Conservation (phyloP, 2,113 vertebrate genomes). For the Synchiropus splendidus region DNA sequence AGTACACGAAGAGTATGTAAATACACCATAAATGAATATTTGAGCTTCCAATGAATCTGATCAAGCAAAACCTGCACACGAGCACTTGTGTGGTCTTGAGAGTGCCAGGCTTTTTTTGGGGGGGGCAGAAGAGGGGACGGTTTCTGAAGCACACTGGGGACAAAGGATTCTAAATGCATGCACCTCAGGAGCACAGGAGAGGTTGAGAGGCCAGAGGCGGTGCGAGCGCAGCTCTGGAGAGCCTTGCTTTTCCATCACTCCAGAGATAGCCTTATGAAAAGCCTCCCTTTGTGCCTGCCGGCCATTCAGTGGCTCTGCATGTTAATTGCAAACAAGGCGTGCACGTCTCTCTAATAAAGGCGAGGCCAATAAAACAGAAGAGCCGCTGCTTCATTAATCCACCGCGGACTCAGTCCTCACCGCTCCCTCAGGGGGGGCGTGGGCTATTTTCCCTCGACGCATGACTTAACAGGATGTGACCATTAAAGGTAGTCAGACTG, state of each 20-base stretch:
- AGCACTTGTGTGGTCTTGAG: constrained; percentile 48
- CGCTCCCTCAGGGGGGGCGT: constrained; percentile 36
- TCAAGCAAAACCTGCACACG: constrained; percentile 35
- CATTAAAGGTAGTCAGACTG: constrained; percentile 48
- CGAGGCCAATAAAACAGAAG: constrained; percentile 57
- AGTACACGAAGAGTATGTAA: no score
- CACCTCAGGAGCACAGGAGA: constrained; percentile 61
- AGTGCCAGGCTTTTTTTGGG: constrained; percentile 17
- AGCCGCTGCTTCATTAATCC: constrained; percentile 57
- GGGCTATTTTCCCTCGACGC: constrained; percentile 30
- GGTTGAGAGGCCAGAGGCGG: constrained; percentile 58
- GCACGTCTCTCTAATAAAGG: constrained; percentile 58
- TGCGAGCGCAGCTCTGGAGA: constrained; percentile 55
- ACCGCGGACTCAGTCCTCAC: constrained; percentile 31
- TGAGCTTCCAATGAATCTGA: constrained; percentile 30
- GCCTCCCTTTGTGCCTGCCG: constrained; percentile 55
- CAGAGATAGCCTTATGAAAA: constrained; percentile 59
- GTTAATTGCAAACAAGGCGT: constrained; percentile 66
- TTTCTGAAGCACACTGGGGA: constrained; percentile 54
- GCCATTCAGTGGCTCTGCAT: constrained; percentile 58
- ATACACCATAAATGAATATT: constrained; percentile 30
- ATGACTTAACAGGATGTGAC: constrained; percentile 56
- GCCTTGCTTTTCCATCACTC: constrained; percentile 62
- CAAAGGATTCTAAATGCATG: constrained; percentile 65
- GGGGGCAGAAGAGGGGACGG: constrained; percentile 26